Conservation (phyloP, 35 echinoderm and acorn worm genomes). For the Ptychodera flava region DNA sequence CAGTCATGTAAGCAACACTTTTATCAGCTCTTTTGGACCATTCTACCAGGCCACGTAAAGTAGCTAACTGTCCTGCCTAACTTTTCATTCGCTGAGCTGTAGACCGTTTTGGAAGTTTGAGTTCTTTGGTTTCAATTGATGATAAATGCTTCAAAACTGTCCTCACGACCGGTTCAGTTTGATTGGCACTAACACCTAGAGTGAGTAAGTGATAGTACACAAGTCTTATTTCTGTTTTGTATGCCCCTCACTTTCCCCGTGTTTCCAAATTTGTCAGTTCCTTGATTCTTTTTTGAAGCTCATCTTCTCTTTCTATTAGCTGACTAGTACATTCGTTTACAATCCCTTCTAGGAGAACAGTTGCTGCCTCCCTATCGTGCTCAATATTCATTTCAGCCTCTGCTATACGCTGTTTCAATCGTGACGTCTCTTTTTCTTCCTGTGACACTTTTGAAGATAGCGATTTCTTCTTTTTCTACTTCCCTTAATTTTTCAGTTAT, state of each 20-base stretch:
- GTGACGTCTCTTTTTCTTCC: background rate
- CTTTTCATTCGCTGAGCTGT: background rate
- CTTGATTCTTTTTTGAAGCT: background rate
- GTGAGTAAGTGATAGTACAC: background rate
- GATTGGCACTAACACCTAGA: background rate
- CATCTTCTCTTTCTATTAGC: background rate
- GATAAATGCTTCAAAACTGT: background rate
- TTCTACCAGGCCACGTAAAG: background rate
- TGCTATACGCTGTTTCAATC: background rate
- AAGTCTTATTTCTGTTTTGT: background rate
- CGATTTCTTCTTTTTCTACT: background rate
- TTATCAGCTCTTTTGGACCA: background rate
- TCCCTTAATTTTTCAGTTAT: background rate
- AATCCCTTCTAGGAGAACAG: background rate
- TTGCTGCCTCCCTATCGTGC: background rate
- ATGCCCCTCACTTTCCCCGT: background rate
- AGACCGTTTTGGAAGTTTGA: background rate
- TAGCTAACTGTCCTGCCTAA: background rate
- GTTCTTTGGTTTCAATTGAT: background rate
- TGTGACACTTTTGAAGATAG: background rate
- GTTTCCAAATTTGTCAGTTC: background rate
- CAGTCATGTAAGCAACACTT: background rate
- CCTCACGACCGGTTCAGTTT: background rate
- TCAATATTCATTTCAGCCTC: background rate
- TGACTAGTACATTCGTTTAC: background rate